These are phyloP conservation scores for Cynopterus sphinx DNA, from an alignment of 2,797 vertebrate genomes.

Conservation along the genomic window DNA sequence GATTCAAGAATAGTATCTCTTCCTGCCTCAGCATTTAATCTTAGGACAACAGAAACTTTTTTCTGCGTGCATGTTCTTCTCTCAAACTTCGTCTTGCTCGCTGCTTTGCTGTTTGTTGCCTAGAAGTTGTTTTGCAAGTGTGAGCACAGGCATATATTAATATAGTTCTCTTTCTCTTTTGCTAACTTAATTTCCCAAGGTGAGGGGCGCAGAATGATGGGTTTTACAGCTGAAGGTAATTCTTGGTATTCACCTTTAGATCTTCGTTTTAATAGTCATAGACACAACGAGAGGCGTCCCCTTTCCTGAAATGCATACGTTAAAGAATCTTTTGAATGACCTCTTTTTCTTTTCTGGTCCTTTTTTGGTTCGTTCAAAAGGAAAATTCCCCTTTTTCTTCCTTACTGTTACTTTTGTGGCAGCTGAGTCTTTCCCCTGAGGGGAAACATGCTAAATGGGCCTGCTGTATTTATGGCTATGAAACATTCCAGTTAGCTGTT, in stretches of 20 bases:
- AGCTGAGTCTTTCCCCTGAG: conserved; percentile 53
- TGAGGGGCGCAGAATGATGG: accelerated
- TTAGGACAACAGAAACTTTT: conserved; percentile 78
- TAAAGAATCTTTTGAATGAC: background rate
- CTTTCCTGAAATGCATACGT: background rate
- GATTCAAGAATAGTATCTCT: conserved; percentile 79
- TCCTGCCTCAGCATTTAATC: conserved; percentile 82
- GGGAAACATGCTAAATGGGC: background rate
- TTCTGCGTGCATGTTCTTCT: conserved; percentile 59
- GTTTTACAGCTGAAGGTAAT: background rate
- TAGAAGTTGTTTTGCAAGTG: background rate
- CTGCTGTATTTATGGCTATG: conserved; percentile 15
- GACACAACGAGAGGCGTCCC: background rate
- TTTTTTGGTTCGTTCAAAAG: conserved; percentile 43
- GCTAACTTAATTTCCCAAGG: conserved; percentile 23
- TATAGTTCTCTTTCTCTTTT: conserved; percentile 44
- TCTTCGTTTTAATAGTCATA: background rate
- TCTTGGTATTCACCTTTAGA: background rate
- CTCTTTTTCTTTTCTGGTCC: background rate
- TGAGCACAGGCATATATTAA: background rate
- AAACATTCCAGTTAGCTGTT: conserved; percentile 44
- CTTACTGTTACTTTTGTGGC: conserved; percentile 63
- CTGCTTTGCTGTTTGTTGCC: conserved; percentile 69
- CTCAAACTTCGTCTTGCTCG: conserved; percentile 65
- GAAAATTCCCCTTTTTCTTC: background rate